Evolutionary conservation across 2,113 vertebrate genomes (phyloP).

Genomic region (Micronycteris hirsuta): DNA sequence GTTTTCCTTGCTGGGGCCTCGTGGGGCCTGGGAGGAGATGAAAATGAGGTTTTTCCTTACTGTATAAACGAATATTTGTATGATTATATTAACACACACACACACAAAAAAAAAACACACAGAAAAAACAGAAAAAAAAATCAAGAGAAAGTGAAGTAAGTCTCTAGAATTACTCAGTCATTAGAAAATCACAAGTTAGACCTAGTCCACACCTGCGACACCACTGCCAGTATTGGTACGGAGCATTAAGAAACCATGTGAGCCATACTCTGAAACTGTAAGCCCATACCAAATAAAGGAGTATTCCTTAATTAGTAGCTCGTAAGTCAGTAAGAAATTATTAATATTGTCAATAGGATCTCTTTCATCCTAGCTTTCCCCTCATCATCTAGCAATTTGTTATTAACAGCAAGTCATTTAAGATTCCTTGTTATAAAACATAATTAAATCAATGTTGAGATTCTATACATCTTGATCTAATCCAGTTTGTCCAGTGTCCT

Average conservation of each 20-base stretch:
- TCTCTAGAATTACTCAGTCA: neutral
- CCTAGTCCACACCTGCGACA: rapidly evolving
- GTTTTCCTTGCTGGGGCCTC: constrained; percentile 48
- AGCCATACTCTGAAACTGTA: neutral
- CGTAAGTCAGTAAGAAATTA: neutral
- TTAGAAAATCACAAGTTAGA: neutral
- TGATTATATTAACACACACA: constrained; percentile 92
- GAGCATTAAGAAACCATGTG: neutral
- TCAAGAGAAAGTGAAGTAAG: neutral
- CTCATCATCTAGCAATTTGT: neutral
- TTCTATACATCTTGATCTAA: neutral
- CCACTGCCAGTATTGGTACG: rapidly evolving
- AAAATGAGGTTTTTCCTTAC: constrained; percentile 87
- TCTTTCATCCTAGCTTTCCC: neutral
- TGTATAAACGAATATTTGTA: constrained; percentile 97
- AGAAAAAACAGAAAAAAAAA: too few relatives aligned
- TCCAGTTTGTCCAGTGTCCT: neutral
- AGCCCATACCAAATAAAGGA: neutral
- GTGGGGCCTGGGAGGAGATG: constrained; percentile 81
- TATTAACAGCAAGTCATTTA: neutral
- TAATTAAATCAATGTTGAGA: neutral
- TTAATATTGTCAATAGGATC: neutral
- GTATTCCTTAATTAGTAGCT: neutral
- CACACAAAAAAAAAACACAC: too few relatives aligned
- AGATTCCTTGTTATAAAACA: neutral